Percentiles rank a stretch among this genome's conserved stretches.
Evolutionary conservation across 1,140 invertebrate species (phyloP).

Genomic region (Pogonognathellus flavescens): DNA sequence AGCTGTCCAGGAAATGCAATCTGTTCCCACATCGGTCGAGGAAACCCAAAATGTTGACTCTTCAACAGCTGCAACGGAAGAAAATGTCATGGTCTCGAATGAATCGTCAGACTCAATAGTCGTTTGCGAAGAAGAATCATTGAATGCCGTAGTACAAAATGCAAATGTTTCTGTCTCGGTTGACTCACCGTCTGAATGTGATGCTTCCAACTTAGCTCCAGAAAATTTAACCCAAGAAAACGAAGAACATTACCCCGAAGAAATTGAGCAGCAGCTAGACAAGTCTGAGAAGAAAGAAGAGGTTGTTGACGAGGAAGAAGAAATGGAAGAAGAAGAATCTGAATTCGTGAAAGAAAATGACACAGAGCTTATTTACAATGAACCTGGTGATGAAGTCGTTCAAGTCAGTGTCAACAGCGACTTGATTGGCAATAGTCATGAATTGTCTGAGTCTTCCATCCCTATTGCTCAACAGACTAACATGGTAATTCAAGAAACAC

Average conservation of each 20-base stretch:
- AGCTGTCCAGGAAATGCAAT: not conserved
- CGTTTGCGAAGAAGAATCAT: not conserved
- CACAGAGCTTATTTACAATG: too few species aligned
- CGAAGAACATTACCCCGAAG: not conserved
- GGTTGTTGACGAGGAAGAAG: too few species aligned
- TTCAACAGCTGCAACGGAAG: not conserved
- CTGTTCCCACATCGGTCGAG: not conserved
- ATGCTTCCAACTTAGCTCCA: not conserved
- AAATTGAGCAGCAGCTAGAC: too few species aligned
- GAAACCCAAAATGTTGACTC: not conserved
- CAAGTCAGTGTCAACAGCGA: too few species aligned
- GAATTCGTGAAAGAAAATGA: too few species aligned
- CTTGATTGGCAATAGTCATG: too few species aligned
- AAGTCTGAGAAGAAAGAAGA: too few species aligned
- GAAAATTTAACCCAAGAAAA: not conserved
- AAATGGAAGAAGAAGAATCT: too few species aligned
- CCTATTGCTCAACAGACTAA: too few species aligned
- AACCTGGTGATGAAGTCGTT: too few species aligned
- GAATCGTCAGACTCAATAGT: not conserved
- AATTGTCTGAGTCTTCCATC: too few species aligned
- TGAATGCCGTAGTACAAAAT: not conserved
- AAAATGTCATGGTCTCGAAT: not conserved
- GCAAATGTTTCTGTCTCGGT: not conserved
- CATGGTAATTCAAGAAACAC: too few species aligned
- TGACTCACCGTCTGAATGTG: not conserved